phyloP scores from a whole-genome alignment of 1,140 invertebrate genomes.

The Drosophila pallidifrons region DNA sequence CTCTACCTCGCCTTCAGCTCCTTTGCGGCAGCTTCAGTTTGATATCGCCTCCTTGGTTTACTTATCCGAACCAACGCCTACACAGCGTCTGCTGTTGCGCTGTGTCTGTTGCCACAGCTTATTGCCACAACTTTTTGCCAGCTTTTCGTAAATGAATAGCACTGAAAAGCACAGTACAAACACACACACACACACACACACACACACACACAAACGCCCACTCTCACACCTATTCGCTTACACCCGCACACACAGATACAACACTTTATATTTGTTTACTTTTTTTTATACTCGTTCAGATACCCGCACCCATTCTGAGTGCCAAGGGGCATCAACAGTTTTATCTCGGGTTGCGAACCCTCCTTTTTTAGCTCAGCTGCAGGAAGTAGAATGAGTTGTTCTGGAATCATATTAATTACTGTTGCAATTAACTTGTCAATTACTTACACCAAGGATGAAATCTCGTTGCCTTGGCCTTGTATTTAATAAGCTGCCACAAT shows the following conservation, averaged over 20 bases:
- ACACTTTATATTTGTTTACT: constrained; percentile 73
- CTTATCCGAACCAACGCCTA: constrained; percentile 29
- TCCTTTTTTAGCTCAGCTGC: constrained; percentile 3
- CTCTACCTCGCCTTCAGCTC: constrained; percentile 9
- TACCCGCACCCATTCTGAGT: constrained; percentile 7
- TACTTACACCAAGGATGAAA: background rate
- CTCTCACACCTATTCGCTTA: background rate
- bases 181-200: constrained; percentile 16
- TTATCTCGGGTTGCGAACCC: background rate
- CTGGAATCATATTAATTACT: constrained; percentile 14
- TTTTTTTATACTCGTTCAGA: constrained; percentile 32
- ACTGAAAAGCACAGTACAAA: constrained; percentile 16
- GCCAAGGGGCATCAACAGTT: constrained; percentile 10
- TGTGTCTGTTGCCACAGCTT: constrained; percentile 50
- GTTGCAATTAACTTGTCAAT: constrained; percentile 6
- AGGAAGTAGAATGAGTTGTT: background rate
- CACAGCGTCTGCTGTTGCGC: constrained; percentile 37
- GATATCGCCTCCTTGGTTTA: constrained; percentile 48
- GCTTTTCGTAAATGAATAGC: constrained; percentile 77
- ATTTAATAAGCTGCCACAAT: no score
- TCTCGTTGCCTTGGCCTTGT: background rate
- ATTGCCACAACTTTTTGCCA: constrained; percentile 70
- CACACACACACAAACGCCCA: constrained; percentile 3
- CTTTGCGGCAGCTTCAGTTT: constrained; percentile 16
- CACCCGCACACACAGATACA: constrained; percentile 21